Conservation (phyloP, 2,797 vertebrate species). For the Trachops cirrhosus region DNA sequence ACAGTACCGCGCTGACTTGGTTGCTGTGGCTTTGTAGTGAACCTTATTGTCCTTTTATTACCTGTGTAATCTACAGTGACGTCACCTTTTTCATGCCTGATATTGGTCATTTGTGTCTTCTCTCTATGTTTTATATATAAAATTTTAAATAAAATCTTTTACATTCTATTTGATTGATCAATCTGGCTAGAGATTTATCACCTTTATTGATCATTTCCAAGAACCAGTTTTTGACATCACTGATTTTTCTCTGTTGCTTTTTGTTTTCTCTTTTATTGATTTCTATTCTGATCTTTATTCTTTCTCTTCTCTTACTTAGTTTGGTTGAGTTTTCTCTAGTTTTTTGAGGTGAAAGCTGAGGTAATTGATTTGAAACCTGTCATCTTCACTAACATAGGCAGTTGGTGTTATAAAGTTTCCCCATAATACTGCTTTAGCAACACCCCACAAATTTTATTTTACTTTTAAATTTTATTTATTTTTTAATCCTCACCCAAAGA, state of each 20-base stretch:
- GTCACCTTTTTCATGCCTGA: background rate
- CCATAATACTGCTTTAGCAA: background rate
- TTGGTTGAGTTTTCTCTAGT: constrained; percentile 17
- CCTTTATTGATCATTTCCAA: constrained; percentile 34
- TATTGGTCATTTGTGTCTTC: constrained; percentile 12
- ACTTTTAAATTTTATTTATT: too few relatives aligned
- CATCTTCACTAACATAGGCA: background rate
- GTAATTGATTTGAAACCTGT: constrained; percentile 22
- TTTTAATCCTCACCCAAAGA: too few relatives aligned
- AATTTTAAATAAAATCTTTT: background rate
- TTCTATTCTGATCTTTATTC: constrained; percentile 19
- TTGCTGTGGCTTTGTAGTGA: background rate
- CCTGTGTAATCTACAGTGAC: background rate
- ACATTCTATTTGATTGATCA: constrained; percentile 16
- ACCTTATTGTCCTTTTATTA: background rate
- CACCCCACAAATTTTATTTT: background rate
- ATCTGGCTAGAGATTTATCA: constrained; percentile 3
- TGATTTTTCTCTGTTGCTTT: constrained; percentile 40
- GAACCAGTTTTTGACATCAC: constrained; percentile 10
- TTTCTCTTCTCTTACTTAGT: constrained; percentile 1
- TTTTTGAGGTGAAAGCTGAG: constrained; percentile 20
- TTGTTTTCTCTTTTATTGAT: constrained; percentile 53
- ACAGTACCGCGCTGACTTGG: background rate
- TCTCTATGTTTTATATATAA: background rate
- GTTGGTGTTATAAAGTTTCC: background rate